A percentile compares a stretch with the other conserved stretches of the same genome.
These are phyloP conservation scores for Acromyrmex charruanus DNA, from an alignment of 1,140 invertebrate genomes.

Conservation along the genomic window DNA sequence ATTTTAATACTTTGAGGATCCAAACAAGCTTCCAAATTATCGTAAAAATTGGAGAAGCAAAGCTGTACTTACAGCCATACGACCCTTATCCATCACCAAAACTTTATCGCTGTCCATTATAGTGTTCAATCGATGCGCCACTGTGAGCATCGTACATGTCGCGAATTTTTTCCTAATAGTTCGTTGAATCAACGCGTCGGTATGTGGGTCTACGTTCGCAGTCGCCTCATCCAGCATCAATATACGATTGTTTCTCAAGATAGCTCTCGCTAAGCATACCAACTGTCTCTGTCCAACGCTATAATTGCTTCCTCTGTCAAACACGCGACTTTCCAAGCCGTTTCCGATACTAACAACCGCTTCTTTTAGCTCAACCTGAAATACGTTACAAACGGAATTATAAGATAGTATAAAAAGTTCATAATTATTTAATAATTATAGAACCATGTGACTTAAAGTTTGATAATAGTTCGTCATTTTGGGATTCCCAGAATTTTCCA, in stretches of 20 bases:
- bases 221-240: slow-evolving; percentile 92
- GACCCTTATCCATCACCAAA: slow-evolving; percentile 89
- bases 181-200: slow-evolving; percentile 85
- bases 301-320: slow-evolving; percentile 90
- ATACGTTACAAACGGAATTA: not conserved
- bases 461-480: not conserved
- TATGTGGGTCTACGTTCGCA: slow-evolving; percentile 91
- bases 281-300: slow-evolving; percentile 91
- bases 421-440: not conserved
- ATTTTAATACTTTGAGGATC: too few species aligned
- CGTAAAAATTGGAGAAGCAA: not conserved
- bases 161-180: slow-evolving; percentile 86
- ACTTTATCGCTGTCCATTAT: slow-evolving; percentile 88
- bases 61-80: slow-evolving; percentile 81
- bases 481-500: not conserved
- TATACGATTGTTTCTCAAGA: slow-evolving; percentile 89
- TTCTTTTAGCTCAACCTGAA: slow-evolving; percentile 86
- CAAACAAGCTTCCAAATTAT: not conserved
- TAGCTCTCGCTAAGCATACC: slow-evolving; percentile 90
- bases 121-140: slow-evolving; percentile 89
- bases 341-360: slow-evolving; percentile 77
- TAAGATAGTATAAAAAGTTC: not conserved
- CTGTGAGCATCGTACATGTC: slow-evolving; percentile 88
- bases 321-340: slow-evolving; percentile 87
- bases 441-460: not conserved